These are phyloP conservation scores for Drosophila sproati DNA, from an alignment of 1,140 invertebrate species.

Conservation along the genomic window DNA sequence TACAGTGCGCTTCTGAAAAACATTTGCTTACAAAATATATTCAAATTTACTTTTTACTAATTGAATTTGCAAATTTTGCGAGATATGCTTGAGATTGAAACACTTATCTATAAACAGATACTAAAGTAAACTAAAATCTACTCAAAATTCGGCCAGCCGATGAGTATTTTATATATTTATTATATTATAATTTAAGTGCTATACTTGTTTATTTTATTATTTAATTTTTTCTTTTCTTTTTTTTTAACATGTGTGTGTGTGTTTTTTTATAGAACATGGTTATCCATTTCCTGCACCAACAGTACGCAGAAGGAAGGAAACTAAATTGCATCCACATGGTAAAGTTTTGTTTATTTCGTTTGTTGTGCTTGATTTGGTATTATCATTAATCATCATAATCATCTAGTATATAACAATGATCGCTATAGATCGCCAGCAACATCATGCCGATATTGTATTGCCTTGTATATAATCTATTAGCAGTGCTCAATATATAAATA, in stretches of 20 bases:
- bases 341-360: constrained; percentile 70
- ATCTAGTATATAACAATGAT: constrained; percentile 2
- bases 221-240: constrained; percentile 36
- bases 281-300: constrained; percentile 83
- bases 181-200: constrained; percentile 36
- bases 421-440: constrained; percentile 13
- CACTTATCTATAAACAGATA: background rate
- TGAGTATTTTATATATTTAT: constrained; percentile 16
- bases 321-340: constrained; percentile 84
- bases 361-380: constrained; percentile 63
- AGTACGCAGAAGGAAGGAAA: constrained; percentile 84
- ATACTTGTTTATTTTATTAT: constrained; percentile 32
- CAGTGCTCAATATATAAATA: constrained; percentile 34
- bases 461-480: constrained; percentile 40
- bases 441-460: constrained; percentile 26
- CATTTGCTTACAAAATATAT: background rate
- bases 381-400: constrained; percentile 7
- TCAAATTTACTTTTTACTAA: background rate
- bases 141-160: constrained; percentile 33
- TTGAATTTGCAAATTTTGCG: background rate
- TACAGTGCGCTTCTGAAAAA: constrained; percentile 1
- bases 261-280: constrained; percentile 82
- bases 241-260: constrained; percentile 30
- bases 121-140: background rate
- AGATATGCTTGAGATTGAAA: background rate